Conservation (phyloP, 2,113 vertebrate species). For the Argyrosomus japonicus region DNA sequence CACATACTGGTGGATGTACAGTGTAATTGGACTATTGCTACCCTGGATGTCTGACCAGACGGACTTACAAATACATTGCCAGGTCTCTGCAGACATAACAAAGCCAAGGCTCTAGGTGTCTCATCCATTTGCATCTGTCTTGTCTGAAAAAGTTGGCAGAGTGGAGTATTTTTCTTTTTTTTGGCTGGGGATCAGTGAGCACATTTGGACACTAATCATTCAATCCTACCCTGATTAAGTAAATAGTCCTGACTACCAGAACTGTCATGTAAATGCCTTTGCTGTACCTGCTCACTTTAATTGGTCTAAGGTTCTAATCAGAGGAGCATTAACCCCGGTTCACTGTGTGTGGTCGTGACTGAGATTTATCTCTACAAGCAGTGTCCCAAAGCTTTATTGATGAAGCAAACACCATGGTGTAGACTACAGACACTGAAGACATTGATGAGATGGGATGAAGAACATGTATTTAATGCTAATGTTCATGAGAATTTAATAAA, state of each 20-base stretch:
- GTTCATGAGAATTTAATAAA: no score
- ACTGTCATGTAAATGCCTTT: neutral
- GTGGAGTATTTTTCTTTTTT: neutral
- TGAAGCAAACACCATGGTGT: neutral
- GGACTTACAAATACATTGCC: neutral
- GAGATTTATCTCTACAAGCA: neutral
- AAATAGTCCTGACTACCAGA: neutral
- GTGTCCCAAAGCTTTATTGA: neutral
- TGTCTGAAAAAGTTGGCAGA: neutral
- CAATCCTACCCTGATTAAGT: neutral
- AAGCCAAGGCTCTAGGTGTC: neutral
- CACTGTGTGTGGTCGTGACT: neutral
- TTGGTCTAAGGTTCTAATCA: neutral
- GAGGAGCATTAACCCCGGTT: neutral
- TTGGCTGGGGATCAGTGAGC: slow-evolving; percentile 16
- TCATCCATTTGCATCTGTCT: slow-evolving; percentile 13
- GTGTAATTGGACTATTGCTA: neutral
- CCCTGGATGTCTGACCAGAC: neutral
- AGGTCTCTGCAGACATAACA: neutral
- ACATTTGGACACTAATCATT: slow-evolving; percentile 37
- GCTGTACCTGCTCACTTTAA: neutral
- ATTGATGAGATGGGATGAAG: no score
- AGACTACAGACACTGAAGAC: neutral
- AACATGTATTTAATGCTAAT: no score
- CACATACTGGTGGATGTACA: neutral